Percentiles rank a stretch among this genome's conserved stretches.
These are phyloP conservation scores for Tanypteryx hageni DNA, from an alignment of 2,888 invertebrate genomes.

Conservation along the genomic window DNA sequence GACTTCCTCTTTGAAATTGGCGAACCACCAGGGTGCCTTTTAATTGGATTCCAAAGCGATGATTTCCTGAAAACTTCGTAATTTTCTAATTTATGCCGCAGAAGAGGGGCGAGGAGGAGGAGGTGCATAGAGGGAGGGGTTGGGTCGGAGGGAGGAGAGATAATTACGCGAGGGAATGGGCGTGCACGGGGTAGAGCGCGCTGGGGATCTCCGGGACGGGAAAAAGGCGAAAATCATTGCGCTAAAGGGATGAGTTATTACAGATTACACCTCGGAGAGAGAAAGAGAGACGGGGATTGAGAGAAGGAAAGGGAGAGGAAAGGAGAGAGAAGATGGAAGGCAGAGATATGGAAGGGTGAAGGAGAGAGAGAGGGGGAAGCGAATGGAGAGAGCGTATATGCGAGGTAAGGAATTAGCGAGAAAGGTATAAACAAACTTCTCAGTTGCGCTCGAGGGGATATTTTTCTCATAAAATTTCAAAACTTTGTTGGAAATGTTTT, in stretches of 20 bases:
- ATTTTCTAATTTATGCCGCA: conserved; percentile 38
- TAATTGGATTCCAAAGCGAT: conserved; percentile 53
- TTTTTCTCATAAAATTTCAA: not conserved
- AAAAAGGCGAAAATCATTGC: no score
- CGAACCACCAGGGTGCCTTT: conserved; percentile 51
- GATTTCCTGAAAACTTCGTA: conserved; percentile 51
- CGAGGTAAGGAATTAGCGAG: conserved; percentile 2
- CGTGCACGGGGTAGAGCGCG: no score
- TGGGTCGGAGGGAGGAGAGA: no score
- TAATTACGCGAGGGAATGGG: no score
- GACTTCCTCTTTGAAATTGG: conserved; percentile 40
- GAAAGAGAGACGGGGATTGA: no score
- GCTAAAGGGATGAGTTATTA: no score
- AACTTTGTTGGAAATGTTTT: no score
- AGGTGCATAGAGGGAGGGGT: not conserved
- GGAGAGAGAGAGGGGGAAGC: not conserved
- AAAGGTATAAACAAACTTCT: not conserved
- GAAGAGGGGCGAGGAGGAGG: not conserved
- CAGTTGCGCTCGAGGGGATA: not conserved
- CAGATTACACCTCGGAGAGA: no score
- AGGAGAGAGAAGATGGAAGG: not conserved
- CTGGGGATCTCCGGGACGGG: no score
- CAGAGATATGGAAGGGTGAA: not conserved
- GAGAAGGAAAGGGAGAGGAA: not conserved
- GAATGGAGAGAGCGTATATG: not conserved